phyloP scores from a whole-genome alignment of 2,113 vertebrate genomes.

The Rhadina sibilatrix region DNA sequence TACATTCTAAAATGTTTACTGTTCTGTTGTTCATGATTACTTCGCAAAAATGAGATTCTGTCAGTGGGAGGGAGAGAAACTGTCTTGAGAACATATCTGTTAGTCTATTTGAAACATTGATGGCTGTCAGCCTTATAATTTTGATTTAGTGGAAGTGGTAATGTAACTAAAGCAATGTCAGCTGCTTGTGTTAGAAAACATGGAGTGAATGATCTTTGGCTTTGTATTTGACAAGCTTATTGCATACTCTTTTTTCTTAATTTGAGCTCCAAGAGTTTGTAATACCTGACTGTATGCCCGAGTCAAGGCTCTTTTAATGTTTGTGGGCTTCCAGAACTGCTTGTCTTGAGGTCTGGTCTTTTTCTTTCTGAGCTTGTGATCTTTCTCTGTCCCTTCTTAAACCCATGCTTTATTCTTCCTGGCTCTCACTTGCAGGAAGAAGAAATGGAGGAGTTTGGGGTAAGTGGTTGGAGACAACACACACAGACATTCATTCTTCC shows the following conservation, averaged over 20 bases:
- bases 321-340: constrained; percentile 79
- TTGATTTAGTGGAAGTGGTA: neutral
- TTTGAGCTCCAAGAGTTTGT: constrained; percentile 19
- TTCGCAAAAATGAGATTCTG: neutral
- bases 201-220: neutral
- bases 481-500: constrained; percentile 63
- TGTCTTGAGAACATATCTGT: neutral
- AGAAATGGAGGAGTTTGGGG: constrained; percentile 99
- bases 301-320: constrained; percentile 59
- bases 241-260: constrained; percentile 16
- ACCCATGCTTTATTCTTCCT: constrained; percentile 89
- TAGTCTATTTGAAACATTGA: neutral
- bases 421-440: constrained; percentile 97
- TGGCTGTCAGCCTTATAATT: neutral
- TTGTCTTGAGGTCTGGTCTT: constrained; percentile 82
- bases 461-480: constrained; percentile 85
- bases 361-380: constrained; percentile 93
- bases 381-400: constrained; percentile 84
- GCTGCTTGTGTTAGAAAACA: neutral
- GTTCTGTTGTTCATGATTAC: neutral
- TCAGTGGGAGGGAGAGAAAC: neutral
- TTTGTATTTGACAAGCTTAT: neutral
- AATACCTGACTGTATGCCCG: neutral
- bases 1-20: neutral
- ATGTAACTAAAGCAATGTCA: neutral